These are phyloP conservation scores for Urocyon cinereoargenteus DNA, from an alignment of 2,797 vertebrate species.

Conservation along the genomic window DNA sequence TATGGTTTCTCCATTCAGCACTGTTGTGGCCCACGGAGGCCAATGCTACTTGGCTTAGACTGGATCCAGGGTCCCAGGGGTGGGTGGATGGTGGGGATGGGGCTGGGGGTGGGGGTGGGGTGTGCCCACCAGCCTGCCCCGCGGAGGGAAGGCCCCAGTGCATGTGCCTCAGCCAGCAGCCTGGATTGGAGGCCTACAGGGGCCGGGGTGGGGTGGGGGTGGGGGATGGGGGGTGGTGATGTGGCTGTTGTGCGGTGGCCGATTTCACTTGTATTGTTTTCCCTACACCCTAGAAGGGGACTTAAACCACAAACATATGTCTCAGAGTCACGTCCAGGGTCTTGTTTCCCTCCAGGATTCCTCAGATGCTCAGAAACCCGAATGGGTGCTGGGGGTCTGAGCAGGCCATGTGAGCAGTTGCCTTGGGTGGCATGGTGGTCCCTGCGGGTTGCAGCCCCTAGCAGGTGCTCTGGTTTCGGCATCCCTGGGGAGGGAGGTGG, in stretches of 20 bases:
- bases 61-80: not conserved
- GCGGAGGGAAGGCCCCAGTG: not conserved
- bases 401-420: not conserved
- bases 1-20: not conserved
- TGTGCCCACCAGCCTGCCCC: not conserved
- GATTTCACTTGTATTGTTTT: not conserved
- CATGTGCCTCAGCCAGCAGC: not conserved
- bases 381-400: not conserved
- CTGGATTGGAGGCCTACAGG: not conserved
- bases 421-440: not conserved
- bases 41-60: not conserved
- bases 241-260: not conserved
- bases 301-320: constrained; percentile 57
- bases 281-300: constrained; percentile 19
- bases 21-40: not conserved
- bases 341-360: constrained; percentile 50
- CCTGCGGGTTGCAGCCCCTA: accelerated
- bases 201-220: too few relatives aligned
- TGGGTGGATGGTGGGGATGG: not conserved
- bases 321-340: not conserved
- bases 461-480: not conserved
- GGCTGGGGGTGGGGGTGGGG: not conserved
- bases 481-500: not conserved
- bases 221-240: not conserved
- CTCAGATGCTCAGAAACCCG: not conserved